Percentiles rank a stretch among this genome's conserved stretches.
Conservation (phyloP, 35 echinoderm and acorn worm species). For the Stichopus chloronotus region DNA sequence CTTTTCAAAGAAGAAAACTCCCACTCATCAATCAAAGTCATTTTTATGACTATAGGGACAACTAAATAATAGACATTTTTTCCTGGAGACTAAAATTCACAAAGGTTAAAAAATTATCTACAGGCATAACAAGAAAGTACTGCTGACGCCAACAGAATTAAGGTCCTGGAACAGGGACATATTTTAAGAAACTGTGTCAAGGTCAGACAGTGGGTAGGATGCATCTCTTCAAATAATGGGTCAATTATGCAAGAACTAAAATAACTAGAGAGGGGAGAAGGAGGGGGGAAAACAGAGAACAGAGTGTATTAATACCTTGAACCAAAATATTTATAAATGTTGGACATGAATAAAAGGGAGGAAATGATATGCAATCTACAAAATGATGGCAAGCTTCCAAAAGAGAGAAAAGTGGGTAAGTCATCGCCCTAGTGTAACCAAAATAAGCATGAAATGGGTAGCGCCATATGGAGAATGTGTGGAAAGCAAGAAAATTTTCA, state of each 20-base stretch:
- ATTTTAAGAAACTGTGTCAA: slow-evolving; percentile 1
- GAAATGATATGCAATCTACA: too few relatives aligned
- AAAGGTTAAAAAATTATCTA: background rate
- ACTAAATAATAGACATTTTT: background rate
- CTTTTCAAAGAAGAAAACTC: background rate
- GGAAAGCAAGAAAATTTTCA: too few relatives aligned
- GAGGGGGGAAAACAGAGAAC: too few relatives aligned
- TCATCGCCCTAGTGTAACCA: too few relatives aligned
- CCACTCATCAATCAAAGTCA: background rate
- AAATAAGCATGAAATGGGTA: too few relatives aligned
- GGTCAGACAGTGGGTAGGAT: background rate
- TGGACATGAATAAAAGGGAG: too few relatives aligned
- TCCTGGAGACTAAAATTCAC: background rate
- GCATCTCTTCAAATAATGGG: background rate
- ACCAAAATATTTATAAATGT: too few relatives aligned
- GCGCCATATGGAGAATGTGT: too few relatives aligned
- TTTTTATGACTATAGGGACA: background rate
- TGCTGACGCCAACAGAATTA: background rate
- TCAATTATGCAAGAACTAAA: background rate
- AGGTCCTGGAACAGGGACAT: background rate
- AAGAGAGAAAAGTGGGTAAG: too few relatives aligned
- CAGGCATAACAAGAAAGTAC: background rate
- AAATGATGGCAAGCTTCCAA: too few relatives aligned
- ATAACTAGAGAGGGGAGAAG: too few relatives aligned
- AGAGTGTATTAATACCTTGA: too few relatives aligned